Conservation (phyloP, 2,797 vertebrate genomes). For the Rhodeus uyekii region DNA sequence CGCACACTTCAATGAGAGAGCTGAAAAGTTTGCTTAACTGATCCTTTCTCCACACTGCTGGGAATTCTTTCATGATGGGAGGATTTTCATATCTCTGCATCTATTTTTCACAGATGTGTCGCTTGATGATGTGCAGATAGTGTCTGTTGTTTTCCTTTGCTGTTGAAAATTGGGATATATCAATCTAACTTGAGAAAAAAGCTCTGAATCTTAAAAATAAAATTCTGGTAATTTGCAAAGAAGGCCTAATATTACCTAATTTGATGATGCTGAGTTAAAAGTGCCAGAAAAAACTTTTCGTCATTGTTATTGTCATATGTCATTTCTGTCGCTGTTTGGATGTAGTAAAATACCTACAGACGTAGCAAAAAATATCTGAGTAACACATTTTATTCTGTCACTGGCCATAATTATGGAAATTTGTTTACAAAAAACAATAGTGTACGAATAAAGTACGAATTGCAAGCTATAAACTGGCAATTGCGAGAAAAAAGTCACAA, state of each 20-base stretch:
- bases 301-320: too few species aligned
- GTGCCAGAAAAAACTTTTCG: too few species aligned
- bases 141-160: not conserved
- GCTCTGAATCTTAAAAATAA: not conserved
- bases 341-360: not conserved
- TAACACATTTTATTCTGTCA: not conserved
- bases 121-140: conserved; percentile 36
- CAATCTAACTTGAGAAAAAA: not conserved
- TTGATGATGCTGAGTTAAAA: not conserved
- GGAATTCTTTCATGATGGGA: conserved; percentile 5
- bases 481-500: too few species aligned
- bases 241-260: not conserved
- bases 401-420: not conserved
- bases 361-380: not conserved
- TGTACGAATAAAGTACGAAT: too few species aligned
- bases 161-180: not conserved
- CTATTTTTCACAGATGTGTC: conserved; percentile 27
- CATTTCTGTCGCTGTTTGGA: not conserved
- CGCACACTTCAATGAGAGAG: not conserved
- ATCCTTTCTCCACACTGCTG: not conserved
- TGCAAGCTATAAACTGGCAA: too few species aligned
- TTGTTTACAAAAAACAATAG: too few species aligned
- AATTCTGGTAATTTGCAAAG: not conserved
- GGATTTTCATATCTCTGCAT: not conserved
- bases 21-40: not conserved